Conservation (phyloP, 2,888 invertebrate species). For the Kuschelorhynchus macadamiae region DNA sequence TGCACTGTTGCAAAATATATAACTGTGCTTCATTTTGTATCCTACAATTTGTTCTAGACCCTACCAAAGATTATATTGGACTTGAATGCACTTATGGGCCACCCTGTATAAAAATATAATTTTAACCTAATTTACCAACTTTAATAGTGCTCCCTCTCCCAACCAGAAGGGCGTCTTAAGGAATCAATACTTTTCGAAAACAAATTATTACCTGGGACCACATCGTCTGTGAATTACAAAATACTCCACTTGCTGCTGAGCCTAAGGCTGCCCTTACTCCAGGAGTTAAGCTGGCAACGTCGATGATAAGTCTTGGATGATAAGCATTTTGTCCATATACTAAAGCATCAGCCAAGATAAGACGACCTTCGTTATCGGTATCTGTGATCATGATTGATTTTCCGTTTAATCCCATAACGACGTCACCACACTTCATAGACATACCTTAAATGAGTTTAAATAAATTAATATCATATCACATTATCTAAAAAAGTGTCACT, state of each 20-base stretch:
- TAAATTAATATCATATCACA: not conserved
- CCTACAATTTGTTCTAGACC: too few species aligned
- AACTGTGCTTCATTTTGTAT: too few species aligned
- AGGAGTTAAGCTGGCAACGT: constrained; percentile 80
- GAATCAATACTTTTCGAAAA: too few species aligned
- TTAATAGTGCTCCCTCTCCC: too few species aligned
- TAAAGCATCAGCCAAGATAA: constrained; percentile 65
- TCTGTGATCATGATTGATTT: constrained; percentile 76
- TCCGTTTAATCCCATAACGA: constrained; percentile 71
- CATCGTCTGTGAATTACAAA: constrained; percentile 70
- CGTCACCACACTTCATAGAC: constrained; percentile 72
- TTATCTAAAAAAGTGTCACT: too few species aligned
- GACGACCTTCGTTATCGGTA: constrained; percentile 72
- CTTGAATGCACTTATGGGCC: too few species aligned
- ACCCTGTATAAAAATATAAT: too few species aligned
- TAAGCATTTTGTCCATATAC: constrained; percentile 68
- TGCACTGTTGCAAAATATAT: too few species aligned
- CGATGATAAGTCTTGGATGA: constrained; percentile 76
- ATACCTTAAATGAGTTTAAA: constrained; percentile 60
- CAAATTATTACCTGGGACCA: constrained; percentile 69
- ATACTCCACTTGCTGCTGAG: constrained; percentile 71
- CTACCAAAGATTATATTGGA: too few species aligned
- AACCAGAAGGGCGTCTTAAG: too few species aligned
- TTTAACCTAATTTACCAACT: too few species aligned
- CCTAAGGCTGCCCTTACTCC: constrained; percentile 72